A percentile compares a stretch with the other conserved stretches of the same genome.
phyloP scores from a whole-genome alignment of 2,888 invertebrate species.

The Parochlus steinenii region DNA sequence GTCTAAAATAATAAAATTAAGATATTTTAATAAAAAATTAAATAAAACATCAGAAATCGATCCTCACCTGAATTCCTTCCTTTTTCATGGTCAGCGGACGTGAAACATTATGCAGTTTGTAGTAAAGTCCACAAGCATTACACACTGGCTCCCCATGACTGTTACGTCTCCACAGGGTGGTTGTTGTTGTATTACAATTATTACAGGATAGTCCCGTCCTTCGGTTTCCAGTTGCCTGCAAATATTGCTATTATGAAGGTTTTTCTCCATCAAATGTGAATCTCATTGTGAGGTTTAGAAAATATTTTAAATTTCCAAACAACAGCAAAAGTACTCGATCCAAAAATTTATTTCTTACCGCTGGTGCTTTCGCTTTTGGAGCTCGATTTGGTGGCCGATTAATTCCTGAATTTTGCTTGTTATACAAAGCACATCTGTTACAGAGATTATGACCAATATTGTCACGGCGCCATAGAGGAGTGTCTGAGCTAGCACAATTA shows the following conservation, averaged over 20 bases:
- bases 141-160: slow-evolving; percentile 12
- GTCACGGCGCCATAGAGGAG: slow-evolving; percentile 74
- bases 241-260: too few relatives aligned
- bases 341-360: slow-evolving; percentile 13
- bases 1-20: too few relatives aligned
- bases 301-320: too few relatives aligned
- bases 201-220: slow-evolving; percentile 22
- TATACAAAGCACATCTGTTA: slow-evolving; percentile 57
- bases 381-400: slow-evolving; percentile 45
- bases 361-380: slow-evolving; percentile 14
- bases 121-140: slow-evolving; percentile 19
- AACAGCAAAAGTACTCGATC: too few relatives aligned
- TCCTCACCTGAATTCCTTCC: slow-evolving; percentile 95
- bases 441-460: slow-evolving; percentile 75
- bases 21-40: too few relatives aligned
- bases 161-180: slow-evolving; percentile 13
- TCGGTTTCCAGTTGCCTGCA: slow-evolving; percentile 24
- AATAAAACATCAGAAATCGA: too few relatives aligned
- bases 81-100: slow-evolving; percentile 97
- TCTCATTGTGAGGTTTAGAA: too few relatives aligned
- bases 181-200: slow-evolving; percentile 13
- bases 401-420: slow-evolving; percentile 22
- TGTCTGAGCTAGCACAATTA: slow-evolving; percentile 46
- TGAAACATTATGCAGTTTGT: slow-evolving; percentile 38
- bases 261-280: too few relatives aligned